Evolutionary conservation across 2,888 invertebrate genomes (phyloP), one percentile per base, ranked within the genome.

Genomic region (Falcaria lacertinaria): DNA sequence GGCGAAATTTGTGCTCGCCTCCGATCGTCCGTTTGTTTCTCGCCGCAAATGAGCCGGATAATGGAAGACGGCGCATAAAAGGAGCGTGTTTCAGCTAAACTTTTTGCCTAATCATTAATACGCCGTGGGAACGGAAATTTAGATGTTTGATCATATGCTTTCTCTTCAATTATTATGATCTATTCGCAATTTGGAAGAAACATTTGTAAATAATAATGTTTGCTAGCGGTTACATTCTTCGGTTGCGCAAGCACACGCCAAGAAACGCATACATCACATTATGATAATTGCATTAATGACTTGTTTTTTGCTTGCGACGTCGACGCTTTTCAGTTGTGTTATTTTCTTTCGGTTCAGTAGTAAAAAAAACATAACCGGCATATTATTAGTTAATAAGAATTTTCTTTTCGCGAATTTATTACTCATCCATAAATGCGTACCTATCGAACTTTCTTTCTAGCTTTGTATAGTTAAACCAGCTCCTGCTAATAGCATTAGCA

Each of bases 31-130:
- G 85, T 85, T 85, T 84, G 87, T 85, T 80, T 85, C 77, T 71
- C 73, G 78, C 87, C 85, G 83, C 89, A 86, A 89, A 88, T 87
- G 87, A 87, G 79, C 77, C 78, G 74, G 72, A 70, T 82, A 80
- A 80, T 83, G 70, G 78, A 55, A 64, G 65, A 69, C 66, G 64
- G 70, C 61, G 69, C 80, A 75, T 84, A 82, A 83, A 85, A 85
- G 83, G 81, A 75, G 70, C 64, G 69, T 51, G 57, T 69, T 75
- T 76, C 69, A 60, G 70, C 75, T 72, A 70, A 74, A 80, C 67
- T 83, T 82, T 37, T 76, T 80, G 87, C 76, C 75, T 71, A 78
- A 87, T 88, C 88, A 88, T 86, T 78, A 80, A 80, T 82, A 64
- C 64, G 70, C 69, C 86, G 87, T 88, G 87, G 80, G 88, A 88